Percentiles rank a stretch among this genome's conserved stretches.
phyloP scores from a whole-genome alignment of 2,797 vertebrate species.

The Hydrophis major region DNA sequence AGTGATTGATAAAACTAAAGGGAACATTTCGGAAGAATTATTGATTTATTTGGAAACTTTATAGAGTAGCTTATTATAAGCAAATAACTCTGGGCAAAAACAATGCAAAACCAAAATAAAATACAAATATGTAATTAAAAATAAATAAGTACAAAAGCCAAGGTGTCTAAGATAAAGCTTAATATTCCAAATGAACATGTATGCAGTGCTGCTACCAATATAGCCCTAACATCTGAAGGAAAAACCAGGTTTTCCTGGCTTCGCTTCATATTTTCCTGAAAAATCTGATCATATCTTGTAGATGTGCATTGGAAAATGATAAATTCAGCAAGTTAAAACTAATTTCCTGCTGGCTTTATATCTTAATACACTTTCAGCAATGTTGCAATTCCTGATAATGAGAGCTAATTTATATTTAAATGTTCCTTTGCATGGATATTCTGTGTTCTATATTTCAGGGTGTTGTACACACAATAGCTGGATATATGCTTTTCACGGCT shows the following conservation, averaged over 20 bases:
- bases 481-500: slow-evolving; percentile 93
- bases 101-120: background rate
- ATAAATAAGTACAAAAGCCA: background rate
- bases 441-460: slow-evolving; percentile 74
- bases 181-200: background rate
- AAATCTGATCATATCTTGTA: background rate
- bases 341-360: background rate
- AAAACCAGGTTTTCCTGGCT: background rate
- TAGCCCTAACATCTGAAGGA: background rate
- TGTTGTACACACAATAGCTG: slow-evolving; percentile 84
- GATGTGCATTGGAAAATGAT: background rate
- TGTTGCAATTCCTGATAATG: background rate
- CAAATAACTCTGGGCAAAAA: background rate
- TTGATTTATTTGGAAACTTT: background rate
- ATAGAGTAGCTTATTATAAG: background rate
- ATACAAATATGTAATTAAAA: background rate
- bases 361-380: background rate
- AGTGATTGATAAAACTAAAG: background rate
- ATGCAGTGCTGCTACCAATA: background rate
- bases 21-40: background rate
- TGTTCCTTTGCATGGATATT: background rate
- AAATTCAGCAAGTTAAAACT: background rate
- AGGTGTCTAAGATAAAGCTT: background rate
- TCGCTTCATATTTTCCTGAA: background rate
- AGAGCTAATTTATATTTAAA: background rate